Conservation (phyloP, 2,797 vertebrate species). For the Champsocephalus gunnari region DNA sequence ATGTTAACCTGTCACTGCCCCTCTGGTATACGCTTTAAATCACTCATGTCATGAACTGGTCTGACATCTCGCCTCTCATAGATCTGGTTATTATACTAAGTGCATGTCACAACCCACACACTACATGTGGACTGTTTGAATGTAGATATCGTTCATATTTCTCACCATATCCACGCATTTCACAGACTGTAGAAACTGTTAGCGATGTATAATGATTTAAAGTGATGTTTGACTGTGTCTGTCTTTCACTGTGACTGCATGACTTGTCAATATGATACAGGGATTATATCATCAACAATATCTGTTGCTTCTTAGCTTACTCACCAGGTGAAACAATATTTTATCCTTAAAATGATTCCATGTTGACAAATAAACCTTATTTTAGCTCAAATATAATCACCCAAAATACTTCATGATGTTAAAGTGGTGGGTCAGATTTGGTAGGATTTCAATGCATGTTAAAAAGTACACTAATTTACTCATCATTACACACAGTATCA, state of each 20-base stretch:
- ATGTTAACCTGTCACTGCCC: slow-evolving; percentile 39
- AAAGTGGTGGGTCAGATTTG: slow-evolving; percentile 22
- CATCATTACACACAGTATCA: not conserved
- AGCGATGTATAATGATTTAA: slow-evolving; percentile 45
- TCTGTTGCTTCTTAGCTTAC: slow-evolving; percentile 15
- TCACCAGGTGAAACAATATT: slow-evolving; percentile 41
- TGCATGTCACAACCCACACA: slow-evolving; percentile 30
- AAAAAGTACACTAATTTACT: not conserved
- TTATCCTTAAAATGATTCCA: not conserved
- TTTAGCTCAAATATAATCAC: slow-evolving; percentile 1
- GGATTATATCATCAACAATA: slow-evolving; percentile 55
- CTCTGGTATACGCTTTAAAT: slow-evolving; percentile 36
- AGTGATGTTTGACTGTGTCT: slow-evolving; percentile 50
- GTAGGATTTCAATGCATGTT: slow-evolving; percentile 6
- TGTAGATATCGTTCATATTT: slow-evolving; percentile 29
- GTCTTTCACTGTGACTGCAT: slow-evolving; percentile 41
- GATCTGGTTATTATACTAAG: slow-evolving; percentile 25
- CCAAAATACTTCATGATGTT: slow-evolving; percentile 5
- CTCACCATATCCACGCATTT: slow-evolving; percentile 28
- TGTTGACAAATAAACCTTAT: slow-evolving; percentile 6
- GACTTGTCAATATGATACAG: slow-evolving; percentile 42
- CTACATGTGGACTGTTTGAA: slow-evolving; percentile 33
- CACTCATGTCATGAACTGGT: slow-evolving; percentile 33
- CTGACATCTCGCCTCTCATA: slow-evolving; percentile 48
- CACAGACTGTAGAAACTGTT: slow-evolving; percentile 34